Base-by-base conservation (phyloP, 2,113 vertebrate genomes). In the Tor tambroides region DNA sequence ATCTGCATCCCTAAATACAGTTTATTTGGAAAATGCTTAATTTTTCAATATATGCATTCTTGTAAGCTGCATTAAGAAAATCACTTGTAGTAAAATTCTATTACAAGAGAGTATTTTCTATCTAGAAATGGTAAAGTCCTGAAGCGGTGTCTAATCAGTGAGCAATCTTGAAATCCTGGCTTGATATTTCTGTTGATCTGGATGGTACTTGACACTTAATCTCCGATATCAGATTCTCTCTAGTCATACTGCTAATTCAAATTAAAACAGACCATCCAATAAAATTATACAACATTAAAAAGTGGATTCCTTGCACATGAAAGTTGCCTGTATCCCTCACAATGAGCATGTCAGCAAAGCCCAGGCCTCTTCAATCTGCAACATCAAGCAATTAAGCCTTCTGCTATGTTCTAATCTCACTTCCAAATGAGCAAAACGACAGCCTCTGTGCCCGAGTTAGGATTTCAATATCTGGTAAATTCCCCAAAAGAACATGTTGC, bases 381-480 rank as follows among this genome's bases (percentile, higher is more conserved):
- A 75, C 38, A 74, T 43, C 5, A 49, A 49, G n/a, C 11, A 46
- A 46, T 38, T 41, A 72, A 41, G 35, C 19, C 0, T 23, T 76
- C 72, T 17, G 12, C 38, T 46, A 10, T 26, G 12, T 65, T 59
- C 9, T n/a, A 63, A n/a, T 46, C 41, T 76, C 3, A 76, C 23
- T 9, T 46, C 72, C n/a, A 28, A 75, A 75, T 75, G 11, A 26
- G 17, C 41, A 26, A 46, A 76, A 46, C 3, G 2, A 9, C 3
- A n/a, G 19, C 14, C 56, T 51, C n/a, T 35, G 12, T 28, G 63
- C 26, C 77, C 38, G 35, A 21, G 21, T 69, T 72, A 21, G 30
- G 76, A 28, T 88, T 75, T n/a, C 49, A 46, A 65, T 30, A 81
- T 21, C 79, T 81, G 14, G 56, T 17, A 32, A 84, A 80, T 59